Percentiles rank a stretch among this genome's conserved stretches.
These are phyloP conservation scores for Cylindroiulus punctatus DNA, from an alignment of 2,888 invertebrate species.

Conservation along the genomic window DNA sequence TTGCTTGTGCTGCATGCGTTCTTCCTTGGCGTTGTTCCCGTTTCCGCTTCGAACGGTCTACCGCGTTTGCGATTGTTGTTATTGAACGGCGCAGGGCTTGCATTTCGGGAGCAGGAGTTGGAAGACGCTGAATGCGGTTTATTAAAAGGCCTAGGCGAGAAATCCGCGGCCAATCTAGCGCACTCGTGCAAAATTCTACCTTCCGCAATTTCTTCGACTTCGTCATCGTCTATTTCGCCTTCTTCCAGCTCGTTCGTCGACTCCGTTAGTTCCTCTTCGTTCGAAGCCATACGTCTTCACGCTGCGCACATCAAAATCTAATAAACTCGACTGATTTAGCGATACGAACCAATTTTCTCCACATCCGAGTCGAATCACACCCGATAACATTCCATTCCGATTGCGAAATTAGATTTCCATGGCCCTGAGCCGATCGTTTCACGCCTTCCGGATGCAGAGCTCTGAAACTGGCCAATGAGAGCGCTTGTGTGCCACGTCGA, in stretches of 20 bases:
- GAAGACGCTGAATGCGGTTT: not conserved
- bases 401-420: no score
- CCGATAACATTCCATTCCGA: no score
- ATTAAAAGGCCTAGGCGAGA: not conserved
- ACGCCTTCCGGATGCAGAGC: no score
- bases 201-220: constrained; percentile 49
- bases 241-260: constrained; percentile 52
- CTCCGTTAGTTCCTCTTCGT: constrained; percentile 4
- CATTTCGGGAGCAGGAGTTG: not conserved
- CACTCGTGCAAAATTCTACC: constrained; percentile 7
- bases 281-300: constrained; percentile 27
- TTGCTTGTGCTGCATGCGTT: no score
- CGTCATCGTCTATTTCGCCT: constrained; percentile 55
- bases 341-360: no score
- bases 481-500: no score
- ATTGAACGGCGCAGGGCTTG: not conserved
- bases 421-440: no score
- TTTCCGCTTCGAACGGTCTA: not conserved
- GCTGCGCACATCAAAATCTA: not conserved
- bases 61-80: not conserved
- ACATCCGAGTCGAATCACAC: no score
- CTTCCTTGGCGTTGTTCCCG: not conserved
- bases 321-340: no score
- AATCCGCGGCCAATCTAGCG: not conserved
- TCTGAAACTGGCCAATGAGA: no score